Conservation (phyloP, 2,113 vertebrate genomes). For the Cyprinus carpio region DNA sequence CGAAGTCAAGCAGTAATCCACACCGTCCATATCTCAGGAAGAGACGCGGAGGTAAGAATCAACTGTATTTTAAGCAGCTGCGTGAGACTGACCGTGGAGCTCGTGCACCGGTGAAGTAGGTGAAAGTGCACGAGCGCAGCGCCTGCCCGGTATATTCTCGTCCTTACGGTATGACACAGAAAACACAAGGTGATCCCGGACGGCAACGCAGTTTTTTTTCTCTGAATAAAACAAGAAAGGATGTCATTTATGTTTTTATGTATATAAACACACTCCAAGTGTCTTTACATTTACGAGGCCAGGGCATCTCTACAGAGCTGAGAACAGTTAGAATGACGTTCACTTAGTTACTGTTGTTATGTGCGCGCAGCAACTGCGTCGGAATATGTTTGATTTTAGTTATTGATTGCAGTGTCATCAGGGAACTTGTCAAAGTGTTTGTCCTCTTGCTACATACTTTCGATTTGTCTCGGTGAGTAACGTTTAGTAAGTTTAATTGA, state of each 20-base stretch:
- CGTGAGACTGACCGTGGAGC: background rate
- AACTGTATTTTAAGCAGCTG: background rate
- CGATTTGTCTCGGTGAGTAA: background rate
- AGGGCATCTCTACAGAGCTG: conserved; percentile 62
- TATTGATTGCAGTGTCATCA: background rate
- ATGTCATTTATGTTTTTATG: background rate
- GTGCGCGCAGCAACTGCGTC: background rate
- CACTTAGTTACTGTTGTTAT: background rate
- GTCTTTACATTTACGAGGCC: background rate
- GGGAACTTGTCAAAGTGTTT: background rate
- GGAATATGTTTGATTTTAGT: background rate
- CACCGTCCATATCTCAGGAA: background rate
- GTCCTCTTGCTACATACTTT: background rate
- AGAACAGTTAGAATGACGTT: conserved; percentile 56
- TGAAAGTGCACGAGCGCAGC: conserved; percentile 44
- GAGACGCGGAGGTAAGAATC: conserved; percentile 8
- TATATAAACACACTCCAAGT: background rate
- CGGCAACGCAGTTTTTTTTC: background rate
- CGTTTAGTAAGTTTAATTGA: background rate
- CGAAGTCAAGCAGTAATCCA: background rate
- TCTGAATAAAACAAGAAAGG: background rate
- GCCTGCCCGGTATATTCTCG: too few species aligned
- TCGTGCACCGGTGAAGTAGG: conserved; percentile 35
- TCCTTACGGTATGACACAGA: background rate
- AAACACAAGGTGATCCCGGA: background rate